Conservation (phyloP, 2,797 vertebrate genomes). For the Myotis vivesi region DNA sequence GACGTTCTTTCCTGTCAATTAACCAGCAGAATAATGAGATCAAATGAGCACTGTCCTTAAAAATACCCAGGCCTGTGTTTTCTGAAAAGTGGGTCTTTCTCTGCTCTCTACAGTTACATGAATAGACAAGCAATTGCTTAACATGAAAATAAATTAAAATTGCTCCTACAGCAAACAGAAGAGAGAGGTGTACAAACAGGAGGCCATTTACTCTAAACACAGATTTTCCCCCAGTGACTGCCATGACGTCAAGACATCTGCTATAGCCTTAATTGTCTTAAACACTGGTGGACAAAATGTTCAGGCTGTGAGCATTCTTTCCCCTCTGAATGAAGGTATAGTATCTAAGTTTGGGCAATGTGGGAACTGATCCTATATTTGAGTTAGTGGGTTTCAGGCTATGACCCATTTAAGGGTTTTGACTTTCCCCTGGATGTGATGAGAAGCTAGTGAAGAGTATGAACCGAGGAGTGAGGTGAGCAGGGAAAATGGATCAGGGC, state of each 20-base stretch:
- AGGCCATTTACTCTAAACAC: background rate
- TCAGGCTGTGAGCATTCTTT: background rate
- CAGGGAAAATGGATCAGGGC: background rate
- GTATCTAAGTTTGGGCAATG: background rate
- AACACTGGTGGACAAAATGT: background rate
- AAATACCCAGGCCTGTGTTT: constrained; percentile 20
- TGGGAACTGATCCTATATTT: background rate
- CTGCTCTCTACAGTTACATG: constrained; percentile 57
- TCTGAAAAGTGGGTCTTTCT: constrained; percentile 48
- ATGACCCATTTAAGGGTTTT: background rate
- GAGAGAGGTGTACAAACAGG: background rate
- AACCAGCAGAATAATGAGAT: constrained; percentile 75
- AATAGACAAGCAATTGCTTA: constrained; percentile 58
- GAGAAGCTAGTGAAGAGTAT: background rate
- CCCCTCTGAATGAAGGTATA: background rate
- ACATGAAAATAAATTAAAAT: constrained; percentile 35
- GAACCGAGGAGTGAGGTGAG: background rate
- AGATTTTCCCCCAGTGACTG: background rate
- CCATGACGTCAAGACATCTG: background rate
- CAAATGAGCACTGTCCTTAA: constrained; percentile 69
- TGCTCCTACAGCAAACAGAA: constrained; percentile 16
- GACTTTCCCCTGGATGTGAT: background rate
- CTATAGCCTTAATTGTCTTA: background rate
- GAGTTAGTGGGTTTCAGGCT: background rate
- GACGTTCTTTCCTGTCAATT: constrained; percentile 70